phyloP scores from a whole-genome alignment of 1,140 invertebrate genomes.

The Macrobrachium rosenbergii region DNA sequence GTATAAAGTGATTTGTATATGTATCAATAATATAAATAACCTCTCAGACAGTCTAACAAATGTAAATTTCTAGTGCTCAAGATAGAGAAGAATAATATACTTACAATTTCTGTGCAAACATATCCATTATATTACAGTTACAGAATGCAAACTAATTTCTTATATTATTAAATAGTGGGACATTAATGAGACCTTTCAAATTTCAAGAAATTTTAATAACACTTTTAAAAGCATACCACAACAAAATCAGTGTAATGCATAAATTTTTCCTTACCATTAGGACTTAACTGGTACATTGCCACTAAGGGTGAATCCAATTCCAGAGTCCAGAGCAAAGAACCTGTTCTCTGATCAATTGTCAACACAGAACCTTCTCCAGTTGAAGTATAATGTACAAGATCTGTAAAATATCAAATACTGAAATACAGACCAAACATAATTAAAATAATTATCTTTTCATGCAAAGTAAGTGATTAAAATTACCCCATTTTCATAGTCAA shows the following conservation, averaged over 20 bases:
- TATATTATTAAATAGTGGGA: too few relatives aligned
- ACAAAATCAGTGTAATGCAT: slow-evolving; percentile 69
- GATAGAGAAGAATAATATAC: too few relatives aligned
- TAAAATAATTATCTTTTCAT: not conserved
- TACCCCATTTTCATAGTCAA: too few relatives aligned
- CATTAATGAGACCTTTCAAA: too few relatives aligned
- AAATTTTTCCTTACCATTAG: slow-evolving; percentile 69
- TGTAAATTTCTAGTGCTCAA: too few relatives aligned
- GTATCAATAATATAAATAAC: too few relatives aligned
- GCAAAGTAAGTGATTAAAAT: too few relatives aligned
- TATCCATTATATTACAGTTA: too few relatives aligned
- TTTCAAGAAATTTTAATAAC: not conserved
- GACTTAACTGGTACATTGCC: slow-evolving; percentile 86
- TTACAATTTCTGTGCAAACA: too few relatives aligned
- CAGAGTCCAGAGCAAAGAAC: slow-evolving; percentile 59
- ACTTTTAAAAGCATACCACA: slow-evolving; percentile 17
- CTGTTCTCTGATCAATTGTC: slow-evolving; percentile 62
- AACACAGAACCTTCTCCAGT: slow-evolving; percentile 62
- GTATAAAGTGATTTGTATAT: too few relatives aligned
- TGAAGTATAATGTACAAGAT: slow-evolving; percentile 63
- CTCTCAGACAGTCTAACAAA: too few relatives aligned
- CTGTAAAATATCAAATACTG: slow-evolving; percentile 47
- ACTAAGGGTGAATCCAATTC: slow-evolving; percentile 92
- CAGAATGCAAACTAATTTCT: too few relatives aligned
- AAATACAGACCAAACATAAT: not conserved